Evolutionary conservation across 2,888 invertebrate genomes (phyloP), one percentile per base, ranked within the genome.

Genomic region (Idaea biselata): DNA sequence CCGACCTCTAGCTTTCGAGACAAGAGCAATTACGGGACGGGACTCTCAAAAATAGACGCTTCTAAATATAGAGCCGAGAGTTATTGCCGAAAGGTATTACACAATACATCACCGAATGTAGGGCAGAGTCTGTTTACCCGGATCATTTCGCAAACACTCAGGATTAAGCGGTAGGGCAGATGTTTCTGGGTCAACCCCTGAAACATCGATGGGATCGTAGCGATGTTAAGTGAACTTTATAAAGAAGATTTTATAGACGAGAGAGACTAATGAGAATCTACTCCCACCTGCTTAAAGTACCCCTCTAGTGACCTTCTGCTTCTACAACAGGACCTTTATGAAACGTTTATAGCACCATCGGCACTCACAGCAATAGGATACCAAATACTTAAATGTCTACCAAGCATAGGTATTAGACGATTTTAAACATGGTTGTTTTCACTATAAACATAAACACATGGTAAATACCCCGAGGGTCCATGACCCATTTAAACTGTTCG

Each of bases 101-200:
- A 72, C 68, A 73, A 73, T 69, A 68, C 62, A 66, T 68, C 63
- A 62, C 11, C 56, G 64, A 70, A 78, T 75, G 62, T 78, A 66
- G 75, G 73, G 58, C 76, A 64, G 58, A 60, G 25, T 61, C 63
- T 65, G 63, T 64, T 68, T 68, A 63, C 61, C 66, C 65, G 68
- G 65, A 69, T 66, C 65, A 74, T 70, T 72, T 75, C 61, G 69
- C 67, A 69, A 73, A 67, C 62, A 66, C 63, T 63, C 64, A 62
- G 72, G 78, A 79, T 80, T 78, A 77, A 77, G 65, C 68, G 71
- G 75, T 61, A 64, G 56, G 60, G 67, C 64, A 69, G 62, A 62
- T 68, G 73, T 75, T 77, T 80, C 68, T 78, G 68, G 80, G 76
- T 65, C 77, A 71, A 71, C 68, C 71, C 71, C 61, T 69, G 72